Base-by-base conservation (phyloP, 2,797 vertebrate species). In the Gymnothorax reevesii region DNA sequence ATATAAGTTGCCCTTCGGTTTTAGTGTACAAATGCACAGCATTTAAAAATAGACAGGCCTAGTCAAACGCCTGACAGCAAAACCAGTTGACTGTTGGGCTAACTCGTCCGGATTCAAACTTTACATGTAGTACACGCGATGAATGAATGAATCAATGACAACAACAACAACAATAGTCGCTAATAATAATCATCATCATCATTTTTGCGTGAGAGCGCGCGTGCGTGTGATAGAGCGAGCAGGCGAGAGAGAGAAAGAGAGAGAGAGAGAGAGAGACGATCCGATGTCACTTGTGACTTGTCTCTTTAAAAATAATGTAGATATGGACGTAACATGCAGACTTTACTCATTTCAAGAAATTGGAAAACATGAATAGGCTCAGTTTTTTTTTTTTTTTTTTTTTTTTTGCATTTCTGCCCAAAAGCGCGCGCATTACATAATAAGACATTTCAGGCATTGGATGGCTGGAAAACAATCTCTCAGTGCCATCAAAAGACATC, bases 401-500 rank as follows among this genome's bases (percentile, higher is more conserved):
- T 22, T 9, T 25, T 4, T 25, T 54, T 82, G 15, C 55, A 57
- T n/a, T 57, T n/a, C 54, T 5, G 42, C 52, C 82, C 49, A n/a
- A 86, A 86, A 71, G 27, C 79, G 57, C 27, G 17, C n/a, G 8
- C 55, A 83, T 86, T n/a, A 57, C 33, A 59, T 57, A 73, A 86
- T 83, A 57, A 54, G 1, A 75, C 59, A 87, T 84, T 57, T 87
- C 12, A 57, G n/a, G 22, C 83, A 62, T 54, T 57, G 79, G 83
- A 27, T 64, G 33, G 42, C 17, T 83, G 87, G 77, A 84, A 86
- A 86, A 66, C 52, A 62, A 59, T 83, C 17, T 57, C 55, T 66
- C n/a, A 71, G 62, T 52, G 64, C 57, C 59, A 79, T 77, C 64
- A 87, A 83, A 87, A 83, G 83, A 90, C 88, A 84, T 86, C 83